These are phyloP conservation scores for Anguilla obscura DNA, from an alignment of 2,797 vertebrate genomes.

Conservation along the genomic window DNA sequence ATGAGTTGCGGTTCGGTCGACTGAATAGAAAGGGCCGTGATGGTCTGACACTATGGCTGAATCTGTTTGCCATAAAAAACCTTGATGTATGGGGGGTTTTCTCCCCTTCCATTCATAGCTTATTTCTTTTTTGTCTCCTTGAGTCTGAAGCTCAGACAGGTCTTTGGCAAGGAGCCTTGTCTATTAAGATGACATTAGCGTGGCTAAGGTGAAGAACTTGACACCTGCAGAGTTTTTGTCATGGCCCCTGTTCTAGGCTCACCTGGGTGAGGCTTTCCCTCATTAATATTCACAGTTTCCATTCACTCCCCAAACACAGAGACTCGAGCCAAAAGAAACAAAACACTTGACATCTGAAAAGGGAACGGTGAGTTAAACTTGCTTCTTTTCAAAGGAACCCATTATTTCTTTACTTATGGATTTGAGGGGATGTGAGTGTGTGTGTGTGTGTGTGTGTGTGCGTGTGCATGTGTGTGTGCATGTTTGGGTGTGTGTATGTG, in stretches of 20 bases:
- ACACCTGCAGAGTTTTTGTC: slow-evolving; percentile 74
- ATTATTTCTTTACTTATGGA: slow-evolving; percentile 9
- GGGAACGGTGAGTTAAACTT: not conserved
- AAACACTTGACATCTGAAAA: slow-evolving; percentile 20
- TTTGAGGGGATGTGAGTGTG: not conserved
- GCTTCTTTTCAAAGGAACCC: not conserved
- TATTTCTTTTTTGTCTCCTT: slow-evolving; percentile 67
- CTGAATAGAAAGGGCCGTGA: slow-evolving; percentile 87
- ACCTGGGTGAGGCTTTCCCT: slow-evolving; percentile 29
- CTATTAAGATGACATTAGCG: slow-evolving; percentile 92
- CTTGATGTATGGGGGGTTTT: slow-evolving; percentile 74
- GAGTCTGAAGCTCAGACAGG: slow-evolving; percentile 91
- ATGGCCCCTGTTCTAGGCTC: not conserved
- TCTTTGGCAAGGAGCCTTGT: slow-evolving; percentile 77
- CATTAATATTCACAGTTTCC: slow-evolving; percentile 14
- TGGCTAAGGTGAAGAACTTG: slow-evolving; percentile 83
- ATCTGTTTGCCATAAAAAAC: slow-evolving; percentile 76
- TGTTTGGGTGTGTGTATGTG: no score
- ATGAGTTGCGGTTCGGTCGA: slow-evolving; percentile 83
- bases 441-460: not conserved
- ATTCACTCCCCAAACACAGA: slow-evolving; percentile 14
- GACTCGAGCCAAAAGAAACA: not conserved
- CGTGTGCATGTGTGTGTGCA: no score
- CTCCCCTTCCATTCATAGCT: slow-evolving; percentile 75
- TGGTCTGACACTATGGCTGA: slow-evolving; percentile 85